Percentiles rank a stretch among this genome's conserved stretches.
Evolutionary conservation across 2,797 vertebrate genomes (phyloP).

Genomic region (Enteromius viviparus): DNA sequence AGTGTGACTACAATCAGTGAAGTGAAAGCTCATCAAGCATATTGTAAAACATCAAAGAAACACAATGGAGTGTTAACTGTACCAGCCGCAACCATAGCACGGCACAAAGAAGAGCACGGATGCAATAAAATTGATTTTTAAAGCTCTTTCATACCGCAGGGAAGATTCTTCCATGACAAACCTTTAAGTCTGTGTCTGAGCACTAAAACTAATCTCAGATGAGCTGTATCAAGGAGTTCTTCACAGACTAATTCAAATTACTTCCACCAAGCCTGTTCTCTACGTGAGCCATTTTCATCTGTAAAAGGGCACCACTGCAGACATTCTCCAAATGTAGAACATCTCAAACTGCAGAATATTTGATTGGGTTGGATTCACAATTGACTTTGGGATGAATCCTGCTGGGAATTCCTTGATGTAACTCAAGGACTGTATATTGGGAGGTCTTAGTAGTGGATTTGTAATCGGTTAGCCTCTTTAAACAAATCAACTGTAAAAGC

Average conservation of each 20-base stretch:
- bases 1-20: slow-evolving; percentile 44
- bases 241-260: slow-evolving; percentile 45
- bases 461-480: slow-evolving; percentile 57
- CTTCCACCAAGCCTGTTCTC: slow-evolving; percentile 24
- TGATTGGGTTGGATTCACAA: slow-evolving; percentile 52
- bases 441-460: slow-evolving; percentile 58
- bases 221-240: slow-evolving; percentile 33
- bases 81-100: not conserved
- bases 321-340: slow-evolving; percentile 23
- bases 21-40: slow-evolving; percentile 30
- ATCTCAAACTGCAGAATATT: slow-evolving; percentile 45
- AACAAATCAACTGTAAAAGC: slow-evolving; percentile 62
- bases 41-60: slow-evolving; percentile 39
- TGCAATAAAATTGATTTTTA: slow-evolving; percentile 31
- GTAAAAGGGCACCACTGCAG: slow-evolving; percentile 17
- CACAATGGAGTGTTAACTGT: slow-evolving; percentile 14
- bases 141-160: slow-evolving; percentile 14
- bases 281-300: slow-evolving; percentile 34
- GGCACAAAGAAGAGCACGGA: not conserved
- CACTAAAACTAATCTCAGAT: slow-evolving; percentile 37
- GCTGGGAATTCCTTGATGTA: slow-evolving; percentile 31
- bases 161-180: slow-evolving; percentile 37
- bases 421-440: slow-evolving; percentile 44
- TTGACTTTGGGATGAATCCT: slow-evolving; percentile 43
- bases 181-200: slow-evolving; percentile 36